phyloP scores from a whole-genome alignment of 2,113 vertebrate genomes.

The Ptilonorhynchus violaceus region DNA sequence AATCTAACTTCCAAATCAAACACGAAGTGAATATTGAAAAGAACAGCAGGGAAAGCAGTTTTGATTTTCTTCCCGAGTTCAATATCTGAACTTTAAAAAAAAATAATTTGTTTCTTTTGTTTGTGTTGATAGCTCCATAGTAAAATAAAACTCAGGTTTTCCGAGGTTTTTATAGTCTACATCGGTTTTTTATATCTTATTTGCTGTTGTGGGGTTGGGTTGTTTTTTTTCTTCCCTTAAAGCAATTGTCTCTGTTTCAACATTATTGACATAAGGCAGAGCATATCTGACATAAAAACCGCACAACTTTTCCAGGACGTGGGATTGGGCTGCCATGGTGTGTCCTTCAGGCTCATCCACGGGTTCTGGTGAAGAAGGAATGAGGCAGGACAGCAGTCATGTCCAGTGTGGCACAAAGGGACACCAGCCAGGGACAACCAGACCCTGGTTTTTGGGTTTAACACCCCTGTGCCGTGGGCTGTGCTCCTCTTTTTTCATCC shows the following conservation, averaged over 20 bases:
- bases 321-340: no score
- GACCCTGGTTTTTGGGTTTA: not conserved
- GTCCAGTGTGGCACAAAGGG: not conserved
- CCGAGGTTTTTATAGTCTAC: not conserved
- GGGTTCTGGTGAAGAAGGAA: not conserved
- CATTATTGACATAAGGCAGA: not conserved
- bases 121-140: not conserved
- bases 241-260: not conserved
- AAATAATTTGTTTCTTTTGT: slow-evolving; percentile 23
- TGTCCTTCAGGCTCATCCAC: fast-evolving
- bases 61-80: slow-evolving; percentile 1
- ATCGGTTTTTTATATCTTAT: not conserved
- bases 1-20: slow-evolving; percentile 55
- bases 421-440: not conserved
- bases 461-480: not conserved
- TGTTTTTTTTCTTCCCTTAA: not conserved
- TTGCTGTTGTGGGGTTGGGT: not conserved
- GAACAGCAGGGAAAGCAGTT: slow-evolving; percentile 19
- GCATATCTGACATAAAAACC: not conserved
- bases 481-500: not conserved
- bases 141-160: not conserved
- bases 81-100: not conserved
- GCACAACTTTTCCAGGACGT: fast-evolving
- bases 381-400: not conserved
- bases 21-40: slow-evolving; percentile 54